A percentile compares a stretch with the other conserved stretches of the same genome.
These are phyloP conservation scores for Diplazon laetatorius DNA, from an alignment of 2,888 invertebrate species.

Conservation along the genomic window DNA sequence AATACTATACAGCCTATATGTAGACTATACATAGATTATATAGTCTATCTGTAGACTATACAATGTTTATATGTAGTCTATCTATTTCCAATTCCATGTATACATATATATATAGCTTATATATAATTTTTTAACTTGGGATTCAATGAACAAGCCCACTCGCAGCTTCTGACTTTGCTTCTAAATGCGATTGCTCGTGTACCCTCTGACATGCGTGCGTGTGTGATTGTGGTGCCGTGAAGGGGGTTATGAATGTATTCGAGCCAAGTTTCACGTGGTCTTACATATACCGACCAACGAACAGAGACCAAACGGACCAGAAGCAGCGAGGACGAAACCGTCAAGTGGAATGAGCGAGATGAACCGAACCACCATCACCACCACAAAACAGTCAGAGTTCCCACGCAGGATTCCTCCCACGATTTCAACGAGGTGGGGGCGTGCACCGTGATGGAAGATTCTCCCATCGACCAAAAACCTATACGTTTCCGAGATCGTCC, in stretches of 20 bases:
- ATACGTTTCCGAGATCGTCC: constrained; percentile 60
- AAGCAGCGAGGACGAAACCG: constrained; percentile 48
- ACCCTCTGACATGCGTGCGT: background rate
- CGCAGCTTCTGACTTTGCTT: constrained; percentile 36
- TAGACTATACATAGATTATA: too few species aligned
- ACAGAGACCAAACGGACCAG: constrained; percentile 35
- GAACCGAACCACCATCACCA: constrained; percentile 40
- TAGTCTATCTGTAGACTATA: too few species aligned
- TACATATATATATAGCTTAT: too few species aligned
- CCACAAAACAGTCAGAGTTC: constrained; percentile 64
- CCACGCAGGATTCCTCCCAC: constrained; percentile 76
- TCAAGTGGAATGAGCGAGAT: constrained; percentile 49
- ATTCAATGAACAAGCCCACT: constrained; percentile 5
- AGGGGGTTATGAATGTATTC: background rate
- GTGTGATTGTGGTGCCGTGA: too few species aligned
- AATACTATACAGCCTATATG: too few species aligned
- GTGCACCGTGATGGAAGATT: constrained; percentile 67
- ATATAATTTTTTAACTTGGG: too few species aligned
- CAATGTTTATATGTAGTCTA: too few species aligned
- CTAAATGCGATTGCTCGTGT: background rate
- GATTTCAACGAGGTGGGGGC: constrained; percentile 68
- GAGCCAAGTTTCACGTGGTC: background rate
- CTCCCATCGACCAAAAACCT: constrained; percentile 57
- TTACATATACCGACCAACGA: constrained; percentile 2
- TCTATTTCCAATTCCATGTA: too few species aligned